These are phyloP conservation scores for Zosterops lateralis DNA, from an alignment of 2,113 vertebrate species.

Conservation along the genomic window DNA sequence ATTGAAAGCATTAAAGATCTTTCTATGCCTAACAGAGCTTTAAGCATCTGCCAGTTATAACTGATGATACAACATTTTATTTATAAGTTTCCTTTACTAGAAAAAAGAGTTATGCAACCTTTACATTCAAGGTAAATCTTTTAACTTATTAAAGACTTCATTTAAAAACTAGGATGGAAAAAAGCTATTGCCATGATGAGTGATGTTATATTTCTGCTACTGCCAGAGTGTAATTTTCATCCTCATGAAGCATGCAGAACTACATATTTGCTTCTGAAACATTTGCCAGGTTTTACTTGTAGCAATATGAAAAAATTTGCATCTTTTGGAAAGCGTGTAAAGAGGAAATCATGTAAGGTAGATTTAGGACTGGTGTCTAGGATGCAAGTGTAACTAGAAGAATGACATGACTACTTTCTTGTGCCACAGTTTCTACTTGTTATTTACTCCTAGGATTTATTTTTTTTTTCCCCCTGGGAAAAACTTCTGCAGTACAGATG, in stretches of 20 bases:
- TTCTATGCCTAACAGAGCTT: background rate
- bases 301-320: background rate
- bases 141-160: background rate
- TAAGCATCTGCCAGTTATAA: background rate
- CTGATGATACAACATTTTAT: background rate
- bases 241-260: background rate
- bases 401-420: background rate
- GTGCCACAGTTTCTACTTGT: background rate
- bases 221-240: background rate
- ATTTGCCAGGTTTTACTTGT: background rate
- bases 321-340: background rate
- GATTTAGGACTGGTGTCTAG: background rate
- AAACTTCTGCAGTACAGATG: background rate
- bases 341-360: background rate
- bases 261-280: background rate
- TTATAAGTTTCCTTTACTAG: background rate
- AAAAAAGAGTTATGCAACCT: background rate
- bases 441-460: background rate
- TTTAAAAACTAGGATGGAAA: background rate
- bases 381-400: background rate
- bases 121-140: background rate
- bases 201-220: background rate
- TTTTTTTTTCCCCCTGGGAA: background rate
- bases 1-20: background rate
- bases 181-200: background rate